Evolutionary conservation across 1,140 invertebrate genomes (phyloP), one percentile per base, ranked within the genome.

Genomic region (Drosophila chauvacae): DNA sequence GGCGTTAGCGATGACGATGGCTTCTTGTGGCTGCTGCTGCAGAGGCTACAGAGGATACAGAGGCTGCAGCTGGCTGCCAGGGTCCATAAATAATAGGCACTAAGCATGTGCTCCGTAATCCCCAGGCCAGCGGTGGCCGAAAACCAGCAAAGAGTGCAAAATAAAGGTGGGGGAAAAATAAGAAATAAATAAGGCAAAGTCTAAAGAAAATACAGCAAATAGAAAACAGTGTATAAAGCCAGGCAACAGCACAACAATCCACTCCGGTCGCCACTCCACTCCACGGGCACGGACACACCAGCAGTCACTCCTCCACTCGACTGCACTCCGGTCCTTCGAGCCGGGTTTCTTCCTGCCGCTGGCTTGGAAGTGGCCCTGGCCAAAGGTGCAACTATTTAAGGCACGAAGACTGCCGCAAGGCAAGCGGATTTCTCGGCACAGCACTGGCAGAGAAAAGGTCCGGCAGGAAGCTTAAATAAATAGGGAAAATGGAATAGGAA

Each of bases 61-160:
- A 62, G 28, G 18, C 39, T 71, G 56, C 66, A 42, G 41, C 18
- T 68, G 44, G 62, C 61, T 66, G 44, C 39, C 37, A 47, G 66
- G 42, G 48, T 77, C 74, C 63, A 77, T 77, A 77, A 77, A 77
- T 77, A 77, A 77, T 77, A 68, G 61, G 63, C 56, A 69, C 56
- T 77, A 77, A 77, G 74, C 74, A 69, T 77, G 74, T 77, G 73
- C 73, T 60, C 30, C 28, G 50, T 59, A 73, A 45, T 77, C 63
- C 63, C 56, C 33, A 23, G 33, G 55, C 55, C 73, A 58, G 45
- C 55, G 45, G 60, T 56, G 73, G 41, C 47, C 60, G 20, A 65
- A 57, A 66, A 47, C 63, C 48, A 37, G 37, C 20, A 48, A 61
- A 14, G 13, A 42, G 18, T 33, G 26, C 39, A 51, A 41, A 28